A percentile compares a stretch with the other conserved stretches of the same genome.
phyloP scores from a whole-genome alignment of 2,797 vertebrate genomes.

The Coranthus polyacanthus region DNA sequence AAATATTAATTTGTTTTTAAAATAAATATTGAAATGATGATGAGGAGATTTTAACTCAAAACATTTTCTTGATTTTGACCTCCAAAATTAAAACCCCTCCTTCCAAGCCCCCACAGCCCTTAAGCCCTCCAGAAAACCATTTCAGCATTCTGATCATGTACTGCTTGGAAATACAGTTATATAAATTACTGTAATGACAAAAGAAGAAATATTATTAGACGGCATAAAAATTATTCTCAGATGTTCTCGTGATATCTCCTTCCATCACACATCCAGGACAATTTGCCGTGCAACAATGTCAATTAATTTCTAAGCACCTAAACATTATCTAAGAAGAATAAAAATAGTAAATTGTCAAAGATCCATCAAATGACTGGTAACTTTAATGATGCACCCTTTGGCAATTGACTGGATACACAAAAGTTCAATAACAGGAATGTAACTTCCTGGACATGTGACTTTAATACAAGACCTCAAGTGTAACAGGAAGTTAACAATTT shows the following conservation, averaged over 20 bases:
- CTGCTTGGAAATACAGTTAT: not conserved
- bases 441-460: not conserved
- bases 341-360: too few relatives aligned
- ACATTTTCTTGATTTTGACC: too few relatives aligned
- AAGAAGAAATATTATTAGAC: constrained; percentile 6
- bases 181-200: not conserved
- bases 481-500: constrained; percentile 3
- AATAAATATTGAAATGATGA: too few relatives aligned
- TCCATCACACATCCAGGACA: constrained; percentile 7
- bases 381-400: not conserved
- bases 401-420: not conserved
- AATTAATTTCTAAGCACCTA: not conserved
- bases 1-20: too few relatives aligned
- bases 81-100: too few relatives aligned
- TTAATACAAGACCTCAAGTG: not conserved
- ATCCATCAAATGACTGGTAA: not conserved
- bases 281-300: constrained; percentile 4
- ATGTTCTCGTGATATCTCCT: not conserved
- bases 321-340: not conserved
- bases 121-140: too few relatives aligned
- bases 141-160: not conserved
- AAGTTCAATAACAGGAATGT: constrained; percentile 1
- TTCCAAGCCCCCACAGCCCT: too few relatives aligned
- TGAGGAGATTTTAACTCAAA: too few relatives aligned
- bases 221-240: not conserved